phyloP scores from a whole-genome alignment of 2,888 invertebrate species.

The Cinara cedri region DNA sequence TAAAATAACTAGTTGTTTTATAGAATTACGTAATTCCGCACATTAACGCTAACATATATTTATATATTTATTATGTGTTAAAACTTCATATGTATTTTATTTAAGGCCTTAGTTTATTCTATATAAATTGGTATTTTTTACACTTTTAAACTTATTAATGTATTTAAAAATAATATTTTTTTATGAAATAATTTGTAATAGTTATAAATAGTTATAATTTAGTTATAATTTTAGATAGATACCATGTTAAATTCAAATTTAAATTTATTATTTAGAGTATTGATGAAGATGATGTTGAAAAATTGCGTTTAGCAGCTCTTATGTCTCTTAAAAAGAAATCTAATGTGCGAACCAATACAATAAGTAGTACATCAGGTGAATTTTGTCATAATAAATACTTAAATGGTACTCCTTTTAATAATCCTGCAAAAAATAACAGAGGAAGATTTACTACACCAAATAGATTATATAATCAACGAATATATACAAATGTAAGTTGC shows the following conservation, averaged over 20 bases:
- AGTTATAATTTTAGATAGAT: background rate
- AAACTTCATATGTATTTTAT: too few relatives aligned
- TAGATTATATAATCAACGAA: conserved; percentile 28
- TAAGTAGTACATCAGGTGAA: conserved; percentile 52
- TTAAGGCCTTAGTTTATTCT: background rate
- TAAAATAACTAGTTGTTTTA: too few relatives aligned
- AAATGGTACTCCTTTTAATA: conserved; percentile 28
- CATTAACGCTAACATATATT: too few relatives aligned
- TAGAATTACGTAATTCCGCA: too few relatives aligned
- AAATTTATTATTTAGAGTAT: conserved; percentile 37
- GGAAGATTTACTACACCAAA: conserved; percentile 37
- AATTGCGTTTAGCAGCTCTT: conserved; percentile 50
- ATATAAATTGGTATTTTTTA: background rate
- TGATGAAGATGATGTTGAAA: conserved; percentile 54
- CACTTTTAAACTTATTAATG: too few relatives aligned
- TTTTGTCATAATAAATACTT: conserved; percentile 23
- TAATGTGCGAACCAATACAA: conserved; percentile 32
- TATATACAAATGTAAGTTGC: conserved; percentile 39
- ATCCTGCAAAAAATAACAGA: conserved; percentile 28
- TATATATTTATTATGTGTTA: too few relatives aligned
- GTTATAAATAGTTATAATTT: background rate
- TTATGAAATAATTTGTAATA: background rate
- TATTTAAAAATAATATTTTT: too few relatives aligned
- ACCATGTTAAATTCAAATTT: background rate
- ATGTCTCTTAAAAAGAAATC: conserved; percentile 47